A percentile compares a stretch with the other conserved stretches of the same genome.
Conservation (phyloP, 2,113 vertebrate genomes). For the Dromaius novaehollandiae region DNA sequence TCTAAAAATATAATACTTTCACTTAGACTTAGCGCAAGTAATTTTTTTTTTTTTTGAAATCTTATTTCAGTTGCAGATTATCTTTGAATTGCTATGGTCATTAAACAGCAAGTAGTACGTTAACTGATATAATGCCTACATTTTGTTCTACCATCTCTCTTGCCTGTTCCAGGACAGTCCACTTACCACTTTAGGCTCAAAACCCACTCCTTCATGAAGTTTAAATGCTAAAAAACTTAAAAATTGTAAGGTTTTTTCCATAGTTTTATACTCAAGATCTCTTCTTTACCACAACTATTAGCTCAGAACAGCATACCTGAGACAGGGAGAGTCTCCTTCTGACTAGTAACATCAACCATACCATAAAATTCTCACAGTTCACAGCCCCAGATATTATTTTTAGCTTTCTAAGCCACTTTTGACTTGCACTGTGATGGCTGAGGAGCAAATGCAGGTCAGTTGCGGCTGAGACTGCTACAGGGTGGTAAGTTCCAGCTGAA, state of each 20-base stretch:
- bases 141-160: not conserved
- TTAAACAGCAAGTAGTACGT: not conserved
- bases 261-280: not conserved
- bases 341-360: not conserved
- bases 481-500: not conserved
- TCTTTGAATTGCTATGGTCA: not conserved
- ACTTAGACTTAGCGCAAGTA: not conserved
- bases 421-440: not conserved
- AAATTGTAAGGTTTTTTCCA: rapidly evolving
- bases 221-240: not conserved
- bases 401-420: not conserved
- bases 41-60: not conserved
- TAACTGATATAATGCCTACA: not conserved
- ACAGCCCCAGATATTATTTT: not conserved
- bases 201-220: rapidly evolving
- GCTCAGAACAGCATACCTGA: not conserved
- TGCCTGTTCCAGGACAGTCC: not conserved
- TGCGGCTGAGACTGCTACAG: not conserved
- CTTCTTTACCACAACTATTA: not conserved
- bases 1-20: not conserved
- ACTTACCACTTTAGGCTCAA: not conserved
- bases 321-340: not conserved
- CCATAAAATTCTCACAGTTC: not conserved
- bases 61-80: not conserved
- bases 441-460: slow-evolving; percentile 37